A percentile compares a stretch with the other conserved stretches of the same genome.
phyloP scores from a whole-genome alignment of 1,140 invertebrate species.

The Nymphalis io region DNA sequence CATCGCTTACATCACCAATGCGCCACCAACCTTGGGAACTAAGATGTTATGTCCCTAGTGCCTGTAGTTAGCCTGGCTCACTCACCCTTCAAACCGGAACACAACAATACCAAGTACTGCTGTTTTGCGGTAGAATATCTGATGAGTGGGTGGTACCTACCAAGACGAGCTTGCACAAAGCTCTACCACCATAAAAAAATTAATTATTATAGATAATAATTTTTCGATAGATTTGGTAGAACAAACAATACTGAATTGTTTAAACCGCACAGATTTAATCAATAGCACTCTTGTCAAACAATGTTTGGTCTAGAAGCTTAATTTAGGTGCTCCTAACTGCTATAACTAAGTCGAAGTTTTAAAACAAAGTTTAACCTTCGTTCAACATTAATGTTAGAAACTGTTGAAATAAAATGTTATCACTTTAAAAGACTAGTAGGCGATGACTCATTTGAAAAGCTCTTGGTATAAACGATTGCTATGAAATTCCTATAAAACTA shows the following conservation, averaged over 20 bases:
- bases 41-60: no score
- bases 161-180: no score
- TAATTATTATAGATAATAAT: no score
- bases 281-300: constrained; percentile 39
- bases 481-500: constrained; percentile 10
- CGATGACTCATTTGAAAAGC: constrained; percentile 2
- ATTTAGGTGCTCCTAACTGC: constrained; percentile 23
- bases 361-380: constrained; percentile 25
- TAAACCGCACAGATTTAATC: constrained; percentile 21
- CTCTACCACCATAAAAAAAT: no score
- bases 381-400: constrained; percentile 18
- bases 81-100: no score
- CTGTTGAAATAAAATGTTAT: constrained; percentile 22
- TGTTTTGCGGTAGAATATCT: no score
- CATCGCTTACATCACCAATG: no score
- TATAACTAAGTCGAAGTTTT: constrained; percentile 28
- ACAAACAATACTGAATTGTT: constrained; percentile 18
- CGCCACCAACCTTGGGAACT: no score
- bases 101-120: no score
- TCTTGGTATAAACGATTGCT: background rate
- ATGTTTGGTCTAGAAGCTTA: constrained; percentile 33
- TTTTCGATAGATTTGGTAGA: background rate
- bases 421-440: background rate
- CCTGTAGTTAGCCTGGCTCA: no score
- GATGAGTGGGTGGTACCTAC: no score